phyloP scores from a whole-genome alignment of 2,113 vertebrate genomes.

The Laticauda laticaudata region DNA sequence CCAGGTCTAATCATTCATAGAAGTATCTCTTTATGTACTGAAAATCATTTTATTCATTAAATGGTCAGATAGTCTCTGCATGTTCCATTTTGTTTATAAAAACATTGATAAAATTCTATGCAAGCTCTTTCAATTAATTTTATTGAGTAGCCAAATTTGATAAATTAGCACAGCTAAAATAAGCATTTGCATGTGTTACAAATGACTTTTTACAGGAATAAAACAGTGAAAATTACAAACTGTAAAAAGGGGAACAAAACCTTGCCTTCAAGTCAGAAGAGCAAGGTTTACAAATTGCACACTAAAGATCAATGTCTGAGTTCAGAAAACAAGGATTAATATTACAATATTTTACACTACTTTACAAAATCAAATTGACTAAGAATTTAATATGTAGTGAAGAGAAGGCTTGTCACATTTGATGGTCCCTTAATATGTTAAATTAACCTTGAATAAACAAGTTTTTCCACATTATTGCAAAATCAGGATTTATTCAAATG shows the following conservation, averaged over 20 bases:
- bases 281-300: conserved; percentile 70
- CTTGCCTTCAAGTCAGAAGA: conserved; percentile 70
- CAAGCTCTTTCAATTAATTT: conserved; percentile 75
- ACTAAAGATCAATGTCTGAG: conserved; percentile 68
- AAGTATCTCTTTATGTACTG: not conserved
- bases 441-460: conserved; percentile 61
- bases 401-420: conserved; percentile 77
- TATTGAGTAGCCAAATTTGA: conserved; percentile 80
- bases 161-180: conserved; percentile 82
- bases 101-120: conserved; percentile 53
- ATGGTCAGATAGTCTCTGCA: not conserved
- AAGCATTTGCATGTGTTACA: conserved; percentile 79
- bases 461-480: conserved; percentile 71
- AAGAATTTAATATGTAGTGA: conserved; percentile 71
- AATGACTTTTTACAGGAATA: conserved; percentile 80
- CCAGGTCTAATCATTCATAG: not conserved
- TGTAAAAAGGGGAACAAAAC: conserved; percentile 78
- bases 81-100: conserved; percentile 31
- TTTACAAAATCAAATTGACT: conserved; percentile 82
- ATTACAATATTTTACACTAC: conserved; percentile 85
- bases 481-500: conserved; percentile 64
- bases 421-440: conserved; percentile 77
- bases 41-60: not conserved
- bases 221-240: conserved; percentile 80
- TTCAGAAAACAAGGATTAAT: conserved; percentile 73